A percentile compares a stretch with the other conserved stretches of the same genome.
Evolutionary conservation across 2,113 vertebrate species (phyloP).

Genomic region (Cichladusa arquata): DNA sequence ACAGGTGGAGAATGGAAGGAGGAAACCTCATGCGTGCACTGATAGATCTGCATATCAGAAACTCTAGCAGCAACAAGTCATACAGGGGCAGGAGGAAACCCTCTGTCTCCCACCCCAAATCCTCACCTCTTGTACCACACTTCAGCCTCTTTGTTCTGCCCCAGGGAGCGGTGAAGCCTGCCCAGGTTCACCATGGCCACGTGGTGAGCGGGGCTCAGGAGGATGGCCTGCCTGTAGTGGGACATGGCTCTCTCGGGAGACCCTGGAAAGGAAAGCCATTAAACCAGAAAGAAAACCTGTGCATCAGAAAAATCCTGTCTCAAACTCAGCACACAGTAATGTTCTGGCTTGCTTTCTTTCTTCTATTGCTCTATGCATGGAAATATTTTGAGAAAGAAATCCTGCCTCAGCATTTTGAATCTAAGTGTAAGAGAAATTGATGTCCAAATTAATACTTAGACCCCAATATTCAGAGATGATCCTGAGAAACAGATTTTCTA

Average conservation of each 20-base stretch:
- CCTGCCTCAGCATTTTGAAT: background rate
- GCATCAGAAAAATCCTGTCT: background rate
- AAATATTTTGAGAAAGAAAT: background rate
- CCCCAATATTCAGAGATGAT: background rate
- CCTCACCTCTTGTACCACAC: constrained; percentile 91
- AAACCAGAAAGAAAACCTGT: background rate
- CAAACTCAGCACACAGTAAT: background rate
- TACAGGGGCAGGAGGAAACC: background rate
- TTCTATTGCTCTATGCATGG: background rate
- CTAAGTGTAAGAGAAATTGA: background rate
- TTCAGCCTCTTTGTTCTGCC: constrained; percentile 87
- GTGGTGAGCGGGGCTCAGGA: constrained; percentile 85
- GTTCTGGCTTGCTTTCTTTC: background rate
- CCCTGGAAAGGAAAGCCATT: constrained; percentile 65
- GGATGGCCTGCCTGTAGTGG: constrained; percentile 91
- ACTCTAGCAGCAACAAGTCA: background rate
- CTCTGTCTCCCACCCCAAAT: background rate
- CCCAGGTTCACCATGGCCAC: constrained; percentile 98
- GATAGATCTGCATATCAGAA: background rate
- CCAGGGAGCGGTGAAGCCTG: constrained; percentile 88
- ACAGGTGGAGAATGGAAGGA: background rate
- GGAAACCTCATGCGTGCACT: background rate
- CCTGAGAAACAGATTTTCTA: background rate
- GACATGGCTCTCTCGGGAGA: constrained; percentile 79
- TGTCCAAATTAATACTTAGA: background rate